phyloP scores from a whole-genome alignment of 2,888 invertebrate species.

The Tortrix viridana region DNA sequence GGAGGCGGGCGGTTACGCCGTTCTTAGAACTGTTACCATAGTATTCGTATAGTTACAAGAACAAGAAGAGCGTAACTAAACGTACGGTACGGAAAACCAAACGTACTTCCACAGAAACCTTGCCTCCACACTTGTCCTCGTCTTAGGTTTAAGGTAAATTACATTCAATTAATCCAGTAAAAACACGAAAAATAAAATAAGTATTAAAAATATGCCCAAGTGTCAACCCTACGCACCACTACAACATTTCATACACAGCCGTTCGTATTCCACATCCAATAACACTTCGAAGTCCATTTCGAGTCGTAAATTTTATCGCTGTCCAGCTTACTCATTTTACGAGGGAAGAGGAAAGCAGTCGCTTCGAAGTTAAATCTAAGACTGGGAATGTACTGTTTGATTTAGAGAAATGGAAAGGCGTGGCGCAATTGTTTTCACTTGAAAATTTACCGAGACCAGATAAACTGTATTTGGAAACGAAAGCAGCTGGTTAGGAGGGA shows the following conservation, averaged over 20 bases:
- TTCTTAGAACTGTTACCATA: too few relatives aligned
- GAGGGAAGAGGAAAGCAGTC: neutral
- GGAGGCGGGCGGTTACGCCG: too few relatives aligned
- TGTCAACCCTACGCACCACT: constrained; percentile 25
- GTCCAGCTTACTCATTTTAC: constrained; percentile 10
- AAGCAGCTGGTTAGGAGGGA: constrained; percentile 53
- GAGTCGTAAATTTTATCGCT: constrained; percentile 11
- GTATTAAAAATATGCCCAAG: neutral
- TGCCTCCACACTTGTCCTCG: too few relatives aligned
- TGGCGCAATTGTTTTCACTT: constrained; percentile 68
- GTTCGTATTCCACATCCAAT: constrained; percentile 21
- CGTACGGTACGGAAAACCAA: too few relatives aligned
- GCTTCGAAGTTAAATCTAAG: constrained; percentile 5
- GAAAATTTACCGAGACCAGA: constrained; percentile 64
- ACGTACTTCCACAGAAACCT: too few relatives aligned
- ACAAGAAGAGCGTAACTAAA: too few relatives aligned
- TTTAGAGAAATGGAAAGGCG: constrained; percentile 73
- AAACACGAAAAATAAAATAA: too few relatives aligned
- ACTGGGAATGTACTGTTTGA: constrained; percentile 50
- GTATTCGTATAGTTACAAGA: too few relatives aligned
- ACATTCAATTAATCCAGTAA: too few relatives aligned
- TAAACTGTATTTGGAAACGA: constrained; percentile 70
- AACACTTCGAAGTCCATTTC: constrained; percentile 10
- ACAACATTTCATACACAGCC: constrained; percentile 52
- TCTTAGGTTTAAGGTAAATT: too few relatives aligned